Evolutionary conservation across 2,888 invertebrate species (phyloP), one percentile per base, ranked within the genome.

Genomic region (Melinaea menophilus): DNA sequence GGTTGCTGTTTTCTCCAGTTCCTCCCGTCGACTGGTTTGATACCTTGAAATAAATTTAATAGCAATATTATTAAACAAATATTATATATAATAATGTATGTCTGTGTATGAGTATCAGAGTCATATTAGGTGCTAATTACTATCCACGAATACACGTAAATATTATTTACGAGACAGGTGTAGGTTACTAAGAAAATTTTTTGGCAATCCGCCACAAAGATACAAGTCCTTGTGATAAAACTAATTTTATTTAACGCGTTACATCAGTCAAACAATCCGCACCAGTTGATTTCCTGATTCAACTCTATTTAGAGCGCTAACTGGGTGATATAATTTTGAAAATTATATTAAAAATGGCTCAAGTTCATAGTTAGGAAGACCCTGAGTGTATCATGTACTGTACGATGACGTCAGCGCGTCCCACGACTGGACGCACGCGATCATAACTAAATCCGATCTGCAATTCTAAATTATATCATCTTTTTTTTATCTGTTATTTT

Each of bases 1-100:
- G 11, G 86, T 78, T 51, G 88, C 76, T 46, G 79, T 82, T 79
- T 75, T 88, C 69, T 90, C 89, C 58, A 86, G 68, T 69, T 88
- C 89, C 74, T 92, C 93, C 63, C 92, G 90, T 73, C 93, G 86
- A 70, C 82, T 88, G 71, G 84, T 93, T 83, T 86, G 93, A 83
- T 93, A 93, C 88, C 86, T 92, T 80, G 9, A 73, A 73, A 69
- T 55, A 67, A 56, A 41, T 64, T 48, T 13, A 22, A 33, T 34
- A 34, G 75, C 13, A 56, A 3, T 22, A 22, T 22, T 22, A 22
- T 22, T 22, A 47, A 55, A 45, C 54, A 37, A 9, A 9, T 9
- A 41, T 9, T 7, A 37, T 1, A 5, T 37, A 4, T 37, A 37
- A 5, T 37, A 5, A 35, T 35, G 5, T 4, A 35, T 5, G 5